Percentiles rank a stretch among this genome's conserved stretches.
These are phyloP conservation scores for Muscina levida DNA, from an alignment of 2,888 invertebrate genomes.

Conservation along the genomic window DNA sequence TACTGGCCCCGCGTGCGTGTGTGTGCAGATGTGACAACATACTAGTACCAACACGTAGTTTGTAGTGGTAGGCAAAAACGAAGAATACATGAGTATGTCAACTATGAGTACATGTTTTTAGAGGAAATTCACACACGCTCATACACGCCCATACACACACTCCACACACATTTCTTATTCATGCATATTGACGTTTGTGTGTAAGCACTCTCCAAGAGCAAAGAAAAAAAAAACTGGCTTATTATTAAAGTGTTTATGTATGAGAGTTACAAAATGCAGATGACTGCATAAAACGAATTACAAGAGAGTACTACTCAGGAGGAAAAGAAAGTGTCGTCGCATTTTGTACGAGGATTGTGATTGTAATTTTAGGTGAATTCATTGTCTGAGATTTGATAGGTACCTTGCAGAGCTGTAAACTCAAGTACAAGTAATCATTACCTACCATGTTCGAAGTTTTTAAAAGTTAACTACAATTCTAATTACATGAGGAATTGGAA, in stretches of 20 bases:
- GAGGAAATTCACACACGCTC: constrained; percentile 1
- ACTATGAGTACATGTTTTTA: not conserved
- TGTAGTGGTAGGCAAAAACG: no score
- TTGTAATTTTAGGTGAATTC: no score
- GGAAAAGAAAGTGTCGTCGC: no score
- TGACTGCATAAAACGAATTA: constrained; percentile 14
- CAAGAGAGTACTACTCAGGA: not conserved
- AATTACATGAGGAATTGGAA: no score
- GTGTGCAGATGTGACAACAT: not conserved
- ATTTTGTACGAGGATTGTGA: no score
- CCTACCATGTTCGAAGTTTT: no score
- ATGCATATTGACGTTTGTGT: not conserved
- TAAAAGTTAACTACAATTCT: no score
- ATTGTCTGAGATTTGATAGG: no score
- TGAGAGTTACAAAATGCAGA: not conserved
- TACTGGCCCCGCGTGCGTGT: not conserved
- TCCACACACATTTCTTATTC: constrained; percentile 9
- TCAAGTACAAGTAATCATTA: no score
- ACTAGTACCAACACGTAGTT: constrained; percentile 10
- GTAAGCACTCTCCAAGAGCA: not conserved
- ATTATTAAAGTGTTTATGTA: constrained; percentile 29
- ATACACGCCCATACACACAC: not conserved
- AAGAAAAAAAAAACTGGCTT: constrained; percentile 21
- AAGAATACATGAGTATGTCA: not conserved
- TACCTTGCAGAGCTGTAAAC: no score